These are phyloP conservation scores for Sinotaia quadrata DNA, from an alignment of 2,888 invertebrate species.

Conservation along the genomic window DNA sequence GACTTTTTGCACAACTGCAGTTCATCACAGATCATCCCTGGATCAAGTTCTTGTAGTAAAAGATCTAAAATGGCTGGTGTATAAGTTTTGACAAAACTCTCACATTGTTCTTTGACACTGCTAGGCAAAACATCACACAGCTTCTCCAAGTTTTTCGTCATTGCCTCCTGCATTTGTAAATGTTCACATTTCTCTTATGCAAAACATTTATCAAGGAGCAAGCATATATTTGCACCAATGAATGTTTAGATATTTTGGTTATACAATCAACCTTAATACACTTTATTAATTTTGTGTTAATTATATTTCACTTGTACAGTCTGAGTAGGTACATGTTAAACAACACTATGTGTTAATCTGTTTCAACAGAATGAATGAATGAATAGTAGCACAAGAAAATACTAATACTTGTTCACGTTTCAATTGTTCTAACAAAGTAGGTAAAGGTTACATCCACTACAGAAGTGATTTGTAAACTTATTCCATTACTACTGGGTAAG, in stretches of 20 bases:
- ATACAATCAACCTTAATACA: too few relatives aligned
- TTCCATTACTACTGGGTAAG: too few relatives aligned
- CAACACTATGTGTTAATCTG: too few relatives aligned
- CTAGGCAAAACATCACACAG: constrained; percentile 82
- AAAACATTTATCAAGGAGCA: background rate
- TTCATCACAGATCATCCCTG: constrained; percentile 28
- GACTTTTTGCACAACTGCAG: constrained; percentile 22
- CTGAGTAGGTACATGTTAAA: too few relatives aligned
- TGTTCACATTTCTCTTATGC: background rate
- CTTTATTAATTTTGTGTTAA: too few relatives aligned
- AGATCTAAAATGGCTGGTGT: constrained; percentile 57
- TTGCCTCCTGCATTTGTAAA: constrained; percentile 79
- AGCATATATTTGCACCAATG: background rate
- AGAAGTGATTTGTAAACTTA: too few relatives aligned
- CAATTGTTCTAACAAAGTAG: too few relatives aligned
- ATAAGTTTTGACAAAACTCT: constrained; percentile 76
- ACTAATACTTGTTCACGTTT: too few relatives aligned
- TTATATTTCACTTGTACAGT: too few relatives aligned
- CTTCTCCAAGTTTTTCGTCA: constrained; percentile 80
- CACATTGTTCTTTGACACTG: constrained; percentile 79
- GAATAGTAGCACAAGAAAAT: too few relatives aligned
- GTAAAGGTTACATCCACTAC: too few relatives aligned
- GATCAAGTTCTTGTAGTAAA: constrained; percentile 28
- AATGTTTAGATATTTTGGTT: background rate
- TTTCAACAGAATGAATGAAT: too few relatives aligned